Evolutionary conservation across 2,113 vertebrate genomes (phyloP).

Genomic region (Silurus meridionalis): DNA sequence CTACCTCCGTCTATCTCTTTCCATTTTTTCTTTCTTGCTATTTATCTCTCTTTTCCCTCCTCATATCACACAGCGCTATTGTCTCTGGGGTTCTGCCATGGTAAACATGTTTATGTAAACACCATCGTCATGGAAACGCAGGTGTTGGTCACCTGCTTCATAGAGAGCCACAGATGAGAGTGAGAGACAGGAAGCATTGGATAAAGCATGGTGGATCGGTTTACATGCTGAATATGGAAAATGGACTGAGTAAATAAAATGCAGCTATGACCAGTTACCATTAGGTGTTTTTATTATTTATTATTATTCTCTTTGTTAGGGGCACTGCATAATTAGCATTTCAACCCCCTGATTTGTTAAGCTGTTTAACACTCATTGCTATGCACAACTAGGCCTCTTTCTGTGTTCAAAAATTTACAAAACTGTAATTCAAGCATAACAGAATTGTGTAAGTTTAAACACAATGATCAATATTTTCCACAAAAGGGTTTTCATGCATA

Average conservation of each 20-base stretch:
- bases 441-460: neutral
- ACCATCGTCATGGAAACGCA: conserved; percentile 44
- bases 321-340: neutral
- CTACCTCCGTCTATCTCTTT: neutral
- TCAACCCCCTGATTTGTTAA: neutral
- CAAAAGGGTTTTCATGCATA: neutral
- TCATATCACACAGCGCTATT: conserved; percentile 2
- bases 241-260: neutral
- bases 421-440: no score
- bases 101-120: conserved; percentile 50
- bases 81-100: conserved; percentile 7
- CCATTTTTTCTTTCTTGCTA: neutral
- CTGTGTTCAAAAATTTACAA: neutral
- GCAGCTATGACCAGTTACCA: neutral
- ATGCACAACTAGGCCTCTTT: neutral
- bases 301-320: neutral
- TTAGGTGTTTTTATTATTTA: neutral
- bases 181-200: neutral
- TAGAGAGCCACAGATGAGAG: neutral
- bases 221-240: conserved; percentile 6
- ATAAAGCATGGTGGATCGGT: neutral
- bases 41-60: neutral
- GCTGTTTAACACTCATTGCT: neutral
- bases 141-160: conserved; percentile 43
- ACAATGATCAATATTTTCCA: neutral